Conservation (phyloP, 2,888 invertebrate genomes). For the Halictus quadricinctus region DNA sequence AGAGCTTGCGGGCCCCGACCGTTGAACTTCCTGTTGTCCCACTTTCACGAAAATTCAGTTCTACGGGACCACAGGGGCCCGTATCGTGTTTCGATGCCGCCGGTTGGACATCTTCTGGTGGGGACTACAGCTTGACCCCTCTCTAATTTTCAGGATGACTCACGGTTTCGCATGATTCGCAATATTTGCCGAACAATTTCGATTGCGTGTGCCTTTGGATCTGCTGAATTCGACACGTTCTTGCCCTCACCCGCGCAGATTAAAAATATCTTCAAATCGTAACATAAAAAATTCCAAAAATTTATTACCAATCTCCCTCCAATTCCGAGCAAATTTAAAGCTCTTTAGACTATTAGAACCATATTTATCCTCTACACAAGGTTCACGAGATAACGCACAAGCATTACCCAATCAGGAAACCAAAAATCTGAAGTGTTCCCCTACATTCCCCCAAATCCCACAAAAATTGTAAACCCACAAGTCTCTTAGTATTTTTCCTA, state of each 20-base stretch:
- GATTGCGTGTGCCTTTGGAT: neutral
- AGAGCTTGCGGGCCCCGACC: slow-evolving; percentile 53
- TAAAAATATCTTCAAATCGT: no score
- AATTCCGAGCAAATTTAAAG: no score
- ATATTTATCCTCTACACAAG: no score
- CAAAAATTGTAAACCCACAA: no score
- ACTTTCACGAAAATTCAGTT: slow-evolving; percentile 57
- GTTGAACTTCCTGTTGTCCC: slow-evolving; percentile 62
- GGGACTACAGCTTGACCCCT: slow-evolving; percentile 6
- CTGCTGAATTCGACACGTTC: neutral
- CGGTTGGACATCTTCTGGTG: neutral
- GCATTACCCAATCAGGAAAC: no score
- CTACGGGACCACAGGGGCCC: neutral
- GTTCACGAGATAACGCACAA: no score
- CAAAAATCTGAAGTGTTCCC: no score
- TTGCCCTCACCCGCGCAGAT: no score
- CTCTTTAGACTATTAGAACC: no score
- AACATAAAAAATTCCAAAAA: no score
- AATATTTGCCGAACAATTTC: neutral
- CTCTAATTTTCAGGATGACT: neutral
- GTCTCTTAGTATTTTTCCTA: neutral
- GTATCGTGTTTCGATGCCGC: slow-evolving; percentile 23
- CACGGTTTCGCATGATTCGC: neutral
- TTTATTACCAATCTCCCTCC: no score
- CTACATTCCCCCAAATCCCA: no score